Evolutionary conservation across 2,888 invertebrate species (phyloP).

Genomic region (Diplolepis rosae): DNA sequence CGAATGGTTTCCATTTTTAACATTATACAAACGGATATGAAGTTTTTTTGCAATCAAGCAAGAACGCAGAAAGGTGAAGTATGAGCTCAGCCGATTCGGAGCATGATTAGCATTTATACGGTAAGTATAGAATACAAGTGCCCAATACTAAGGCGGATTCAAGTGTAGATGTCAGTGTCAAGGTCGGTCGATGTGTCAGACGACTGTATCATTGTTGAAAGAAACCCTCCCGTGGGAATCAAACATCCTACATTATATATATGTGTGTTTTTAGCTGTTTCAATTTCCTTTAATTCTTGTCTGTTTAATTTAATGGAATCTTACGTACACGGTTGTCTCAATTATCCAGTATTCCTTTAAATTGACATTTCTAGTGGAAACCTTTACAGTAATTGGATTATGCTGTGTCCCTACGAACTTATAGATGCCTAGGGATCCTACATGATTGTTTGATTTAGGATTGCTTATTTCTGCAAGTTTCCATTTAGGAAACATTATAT

Average conservation of each 20-base stretch:
- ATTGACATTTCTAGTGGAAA: too few species aligned
- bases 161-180: slow-evolving; percentile 43
- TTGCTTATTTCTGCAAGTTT: too few species aligned
- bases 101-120: slow-evolving; percentile 26
- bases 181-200: slow-evolving; percentile 42
- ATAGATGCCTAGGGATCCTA: too few species aligned
- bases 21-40: slow-evolving; percentile 2
- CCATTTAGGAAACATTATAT: too few species aligned
- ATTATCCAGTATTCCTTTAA: too few species aligned
- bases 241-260: not conserved
- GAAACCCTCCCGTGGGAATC: slow-evolving; percentile 41
- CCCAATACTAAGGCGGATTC: slow-evolving; percentile 33
- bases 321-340: too few species aligned
- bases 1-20: not conserved
- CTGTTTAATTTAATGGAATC: too few species aligned
- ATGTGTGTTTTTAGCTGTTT: not conserved
- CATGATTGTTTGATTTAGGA: too few species aligned
- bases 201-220: slow-evolving; percentile 35
- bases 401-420: too few species aligned
- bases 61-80: slow-evolving; percentile 11
- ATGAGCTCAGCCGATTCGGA: slow-evolving; percentile 14
- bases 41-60: not conserved
- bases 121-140: slow-evolving; percentile 34
- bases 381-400: too few species aligned
- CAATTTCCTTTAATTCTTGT: too few species aligned